phyloP scores from a whole-genome alignment of 2,797 vertebrate species.

The Chelon labrosus region DNA sequence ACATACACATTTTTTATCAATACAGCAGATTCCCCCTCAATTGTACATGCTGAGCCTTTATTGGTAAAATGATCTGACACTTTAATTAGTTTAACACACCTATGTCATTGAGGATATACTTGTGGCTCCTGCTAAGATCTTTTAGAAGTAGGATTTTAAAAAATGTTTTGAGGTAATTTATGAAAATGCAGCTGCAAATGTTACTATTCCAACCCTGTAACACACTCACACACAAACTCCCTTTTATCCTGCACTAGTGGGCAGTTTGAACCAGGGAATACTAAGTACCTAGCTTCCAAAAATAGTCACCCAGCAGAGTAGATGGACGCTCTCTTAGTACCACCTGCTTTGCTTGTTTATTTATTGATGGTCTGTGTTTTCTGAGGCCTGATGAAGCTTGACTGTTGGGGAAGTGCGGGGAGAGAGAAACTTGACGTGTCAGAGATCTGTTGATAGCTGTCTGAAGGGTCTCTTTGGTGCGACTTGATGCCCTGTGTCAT shows the following conservation, averaged over 20 bases:
- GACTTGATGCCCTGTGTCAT: constrained; percentile 39
- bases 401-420: constrained; percentile 36
- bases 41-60: not conserved
- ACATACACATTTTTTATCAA: too few relatives aligned
- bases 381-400: constrained; percentile 51
- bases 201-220: constrained; percentile 22
- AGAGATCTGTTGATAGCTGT: constrained; percentile 49
- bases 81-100: not conserved
- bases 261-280: constrained; percentile 57
- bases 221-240: constrained; percentile 40
- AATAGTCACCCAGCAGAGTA: constrained; percentile 71
- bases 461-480: constrained; percentile 28
- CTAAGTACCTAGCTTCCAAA: constrained; percentile 63
- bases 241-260: constrained; percentile 43
- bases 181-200: not conserved
- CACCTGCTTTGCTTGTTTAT: constrained; percentile 69
- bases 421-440: constrained; percentile 49
- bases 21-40: too few relatives aligned
- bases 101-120: not conserved
- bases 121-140: not conserved
- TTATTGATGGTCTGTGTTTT: constrained; percentile 78
- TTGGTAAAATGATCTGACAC: not conserved
- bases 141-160: not conserved
- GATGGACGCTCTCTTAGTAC: constrained; percentile 60
- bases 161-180: not conserved